These are phyloP conservation scores for Cherax quadricarinatus DNA, from an alignment of 1,140 invertebrate species.

Conservation along the genomic window DNA sequence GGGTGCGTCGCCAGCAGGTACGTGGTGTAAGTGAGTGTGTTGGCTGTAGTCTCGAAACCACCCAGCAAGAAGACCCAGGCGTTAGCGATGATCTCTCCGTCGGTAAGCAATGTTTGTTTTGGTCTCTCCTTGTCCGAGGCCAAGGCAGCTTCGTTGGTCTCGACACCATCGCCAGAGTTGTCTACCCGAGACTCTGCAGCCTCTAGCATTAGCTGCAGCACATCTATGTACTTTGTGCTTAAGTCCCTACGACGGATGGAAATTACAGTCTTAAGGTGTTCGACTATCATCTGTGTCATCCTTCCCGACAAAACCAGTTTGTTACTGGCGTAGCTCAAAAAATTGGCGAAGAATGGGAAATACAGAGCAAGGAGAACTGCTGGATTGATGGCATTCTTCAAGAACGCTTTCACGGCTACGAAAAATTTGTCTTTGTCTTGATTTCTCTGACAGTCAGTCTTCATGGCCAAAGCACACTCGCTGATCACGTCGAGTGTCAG, in stretches of 20 bases:
- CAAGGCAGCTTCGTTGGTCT: background rate
- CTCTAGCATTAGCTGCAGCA: conserved; percentile 73
- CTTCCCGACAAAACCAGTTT: conserved; percentile 74
- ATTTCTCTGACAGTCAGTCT: conserved; percentile 77
- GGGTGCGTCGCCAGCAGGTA: conserved; percentile 78
- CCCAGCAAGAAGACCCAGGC: conserved; percentile 78
- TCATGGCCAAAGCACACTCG: conserved; percentile 78
- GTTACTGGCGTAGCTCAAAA: conserved; percentile 75
- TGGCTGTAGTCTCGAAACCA: conserved; percentile 79
- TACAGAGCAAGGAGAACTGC: conserved; percentile 75
- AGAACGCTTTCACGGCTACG: conserved; percentile 75
- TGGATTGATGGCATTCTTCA: conserved; percentile 75
- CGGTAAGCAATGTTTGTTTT: conserved; percentile 73
- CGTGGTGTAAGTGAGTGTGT: conserved; percentile 77
- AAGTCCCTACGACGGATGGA: conserved; percentile 70
- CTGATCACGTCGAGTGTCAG: conserved; percentile 79
- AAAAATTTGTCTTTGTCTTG: conserved; percentile 76
- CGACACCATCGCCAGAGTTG: background rate
- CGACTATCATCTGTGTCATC: conserved; percentile 75
- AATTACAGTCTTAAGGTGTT: conserved; percentile 75
- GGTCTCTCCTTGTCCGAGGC: conserved; percentile 20
- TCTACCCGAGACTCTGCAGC: conserved; percentile 45
- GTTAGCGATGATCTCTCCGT: conserved; percentile 77
- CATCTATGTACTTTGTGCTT: conserved; percentile 54
- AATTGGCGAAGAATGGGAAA: conserved; percentile 75